These are phyloP conservation scores for Propsilocerus akamusi DNA, from an alignment of 1,140 invertebrate genomes.

Conservation along the genomic window DNA sequence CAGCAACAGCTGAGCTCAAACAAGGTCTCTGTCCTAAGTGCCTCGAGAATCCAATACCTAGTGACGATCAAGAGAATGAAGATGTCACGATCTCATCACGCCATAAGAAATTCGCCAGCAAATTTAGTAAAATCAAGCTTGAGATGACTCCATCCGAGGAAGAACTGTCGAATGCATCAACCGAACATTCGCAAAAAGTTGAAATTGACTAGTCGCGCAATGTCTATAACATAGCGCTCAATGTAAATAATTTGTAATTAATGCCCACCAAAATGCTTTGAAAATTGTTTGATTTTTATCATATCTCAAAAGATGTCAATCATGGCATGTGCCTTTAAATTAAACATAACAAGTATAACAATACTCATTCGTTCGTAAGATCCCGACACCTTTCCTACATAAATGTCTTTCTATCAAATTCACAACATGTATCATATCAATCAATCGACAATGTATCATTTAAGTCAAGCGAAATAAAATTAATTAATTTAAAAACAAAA, in stretches of 20 bases:
- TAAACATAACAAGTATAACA: too few relatives aligned
- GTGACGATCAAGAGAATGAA: not conserved
- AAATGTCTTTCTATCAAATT: too few relatives aligned
- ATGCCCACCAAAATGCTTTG: too few relatives aligned
- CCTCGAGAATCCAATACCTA: not conserved
- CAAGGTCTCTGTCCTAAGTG: conserved; percentile 14
- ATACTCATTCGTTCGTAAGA: too few relatives aligned
- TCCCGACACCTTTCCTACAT: too few relatives aligned
- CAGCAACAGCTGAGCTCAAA: conserved; percentile 12
- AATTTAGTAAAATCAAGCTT: not conserved
- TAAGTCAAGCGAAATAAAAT: conserved; percentile 1
- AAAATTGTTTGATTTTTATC: too few relatives aligned
- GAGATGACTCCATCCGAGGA: not conserved
- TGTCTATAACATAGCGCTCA: too few relatives aligned
- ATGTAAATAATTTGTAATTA: too few relatives aligned
- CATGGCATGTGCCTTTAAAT: too few relatives aligned
- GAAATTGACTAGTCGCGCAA: not conserved
- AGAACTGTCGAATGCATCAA: not conserved
- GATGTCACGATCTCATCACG: not conserved
- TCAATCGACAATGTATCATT: conserved; percentile 2
- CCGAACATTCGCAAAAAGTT: not conserved
- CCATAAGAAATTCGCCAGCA: not conserved
- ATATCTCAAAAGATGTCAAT: too few relatives aligned
- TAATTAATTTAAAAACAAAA: conserved; percentile 2
- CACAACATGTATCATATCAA: not conserved